phyloP scores from a whole-genome alignment of 2,888 invertebrate genomes.

The Apantesis nais region DNA sequence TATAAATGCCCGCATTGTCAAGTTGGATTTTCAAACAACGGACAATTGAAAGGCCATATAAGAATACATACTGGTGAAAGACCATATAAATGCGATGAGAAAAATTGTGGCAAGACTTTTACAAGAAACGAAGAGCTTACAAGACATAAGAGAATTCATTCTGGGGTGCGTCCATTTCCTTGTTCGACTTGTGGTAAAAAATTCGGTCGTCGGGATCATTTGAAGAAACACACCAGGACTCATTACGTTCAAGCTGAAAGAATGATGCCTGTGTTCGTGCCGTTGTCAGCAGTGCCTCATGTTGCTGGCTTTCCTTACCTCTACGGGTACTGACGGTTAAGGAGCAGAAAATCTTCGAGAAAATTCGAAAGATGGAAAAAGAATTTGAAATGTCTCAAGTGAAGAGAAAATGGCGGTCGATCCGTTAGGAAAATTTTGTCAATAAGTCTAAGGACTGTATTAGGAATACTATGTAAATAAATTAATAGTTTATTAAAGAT shows the following conservation, averaged over 20 bases:
- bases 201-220: conserved; percentile 96
- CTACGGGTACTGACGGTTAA: conserved; percentile 81
- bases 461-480: background rate
- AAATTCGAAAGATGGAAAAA: conserved; percentile 20
- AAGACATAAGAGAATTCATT: conserved; percentile 95
- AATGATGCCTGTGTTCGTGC: conserved; percentile 87
- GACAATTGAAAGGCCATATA: conserved; percentile 96
- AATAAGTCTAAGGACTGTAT: background rate
- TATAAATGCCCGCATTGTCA: conserved; percentile 96
- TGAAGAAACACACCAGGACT: conserved; percentile 96
- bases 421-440: background rate
- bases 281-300: conserved; percentile 82
- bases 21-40: conserved; percentile 97
- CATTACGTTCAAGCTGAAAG: conserved; percentile 88
- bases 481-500: background rate
- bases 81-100: conserved; percentile 94
- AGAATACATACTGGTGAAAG: conserved; percentile 96
- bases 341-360: conserved; percentile 20
- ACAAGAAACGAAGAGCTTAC: conserved; percentile 97
- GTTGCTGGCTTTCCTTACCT: conserved; percentile 79
- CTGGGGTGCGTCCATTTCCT: conserved; percentile 93
- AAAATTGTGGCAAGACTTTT: conserved; percentile 94
- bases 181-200: conserved; percentile 96
- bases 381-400: background rate
- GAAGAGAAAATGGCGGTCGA: background rate